Conservation (phyloP, 2,113 vertebrate species). For the human region DNA sequence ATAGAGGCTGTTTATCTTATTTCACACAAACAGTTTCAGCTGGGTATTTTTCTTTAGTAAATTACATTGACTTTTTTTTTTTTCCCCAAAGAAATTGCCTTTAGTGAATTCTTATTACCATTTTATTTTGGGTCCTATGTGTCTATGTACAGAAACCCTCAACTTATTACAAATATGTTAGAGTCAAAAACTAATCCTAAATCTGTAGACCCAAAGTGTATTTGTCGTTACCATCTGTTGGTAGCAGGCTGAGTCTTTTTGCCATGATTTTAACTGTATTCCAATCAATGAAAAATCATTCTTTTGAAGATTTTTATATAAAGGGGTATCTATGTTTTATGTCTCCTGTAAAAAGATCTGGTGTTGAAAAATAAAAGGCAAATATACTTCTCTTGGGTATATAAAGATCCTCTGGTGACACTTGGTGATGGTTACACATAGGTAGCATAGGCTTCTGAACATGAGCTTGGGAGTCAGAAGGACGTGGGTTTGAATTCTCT, state of each 20-base stretch:
- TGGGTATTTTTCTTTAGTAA: conserved; percentile 23
- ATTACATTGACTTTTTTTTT: neutral
- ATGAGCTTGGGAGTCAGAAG: neutral
- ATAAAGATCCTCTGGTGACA: neutral
- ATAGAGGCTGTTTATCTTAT: conserved; percentile 42
- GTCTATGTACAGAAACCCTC: neutral
- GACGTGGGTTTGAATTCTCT: neutral
- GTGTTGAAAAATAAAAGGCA: neutral
- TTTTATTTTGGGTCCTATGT: neutral
- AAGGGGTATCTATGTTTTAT: neutral
- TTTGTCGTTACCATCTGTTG: neutral
- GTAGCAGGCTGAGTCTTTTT: neutral
- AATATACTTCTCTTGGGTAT: neutral
- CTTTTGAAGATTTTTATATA: neutral
- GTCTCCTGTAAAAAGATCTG: neutral
- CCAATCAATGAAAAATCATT: neutral
- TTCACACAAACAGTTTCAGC: conserved; percentile 17
- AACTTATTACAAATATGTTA: neutral
- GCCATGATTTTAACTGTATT: neutral
- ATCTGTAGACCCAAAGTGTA: neutral
- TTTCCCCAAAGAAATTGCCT: conserved; percentile 36
- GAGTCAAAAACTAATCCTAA: neutral
- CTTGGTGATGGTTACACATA: accelerated
- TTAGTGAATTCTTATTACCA: conserved; percentile 1
- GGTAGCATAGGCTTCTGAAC: neutral